These are phyloP conservation scores for Leptocoma aspasia DNA, from an alignment of 2,113 vertebrate genomes.

Conservation along the genomic window DNA sequence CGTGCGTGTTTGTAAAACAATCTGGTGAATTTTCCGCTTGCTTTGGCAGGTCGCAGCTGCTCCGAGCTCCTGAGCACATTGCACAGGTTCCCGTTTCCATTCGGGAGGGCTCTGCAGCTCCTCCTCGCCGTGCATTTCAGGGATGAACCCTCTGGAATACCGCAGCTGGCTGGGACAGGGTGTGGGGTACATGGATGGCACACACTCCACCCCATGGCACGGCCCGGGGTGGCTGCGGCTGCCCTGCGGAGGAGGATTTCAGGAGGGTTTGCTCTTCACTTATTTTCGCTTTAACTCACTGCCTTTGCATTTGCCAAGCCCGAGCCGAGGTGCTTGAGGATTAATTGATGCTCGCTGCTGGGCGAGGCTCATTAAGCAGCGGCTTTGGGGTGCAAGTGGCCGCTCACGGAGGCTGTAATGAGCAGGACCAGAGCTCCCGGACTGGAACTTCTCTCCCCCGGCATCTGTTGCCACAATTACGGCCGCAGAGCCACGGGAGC, in stretches of 20 bases:
- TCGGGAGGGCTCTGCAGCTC: neutral
- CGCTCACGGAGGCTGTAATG: neutral
- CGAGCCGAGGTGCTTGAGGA: neutral
- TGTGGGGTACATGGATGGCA: accelerated
- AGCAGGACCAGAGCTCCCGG: neutral
- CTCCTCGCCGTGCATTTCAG: neutral
- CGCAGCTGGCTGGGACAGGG: neutral
- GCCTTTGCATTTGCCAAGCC: neutral
- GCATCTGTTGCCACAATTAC: neutral
- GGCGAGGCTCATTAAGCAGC: conserved; percentile 21
- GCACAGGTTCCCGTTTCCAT: neutral
- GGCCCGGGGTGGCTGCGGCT: neutral
- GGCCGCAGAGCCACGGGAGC: neutral
- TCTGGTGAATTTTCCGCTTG: conserved; percentile 51
- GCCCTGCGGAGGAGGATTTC: neutral
- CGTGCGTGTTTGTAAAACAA: neutral
- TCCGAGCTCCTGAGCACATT: neutral
- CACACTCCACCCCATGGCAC: accelerated
- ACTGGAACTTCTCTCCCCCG: neutral
- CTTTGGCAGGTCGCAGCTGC: conserved; percentile 44
- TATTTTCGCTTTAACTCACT: neutral
- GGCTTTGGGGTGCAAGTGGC: conserved; percentile 18
- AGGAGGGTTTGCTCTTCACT: neutral
- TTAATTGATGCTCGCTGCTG: conserved; percentile 31
- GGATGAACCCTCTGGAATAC: neutral